phyloP scores from a whole-genome alignment of 2,888 invertebrate genomes.

The Nezara viridula region DNA sequence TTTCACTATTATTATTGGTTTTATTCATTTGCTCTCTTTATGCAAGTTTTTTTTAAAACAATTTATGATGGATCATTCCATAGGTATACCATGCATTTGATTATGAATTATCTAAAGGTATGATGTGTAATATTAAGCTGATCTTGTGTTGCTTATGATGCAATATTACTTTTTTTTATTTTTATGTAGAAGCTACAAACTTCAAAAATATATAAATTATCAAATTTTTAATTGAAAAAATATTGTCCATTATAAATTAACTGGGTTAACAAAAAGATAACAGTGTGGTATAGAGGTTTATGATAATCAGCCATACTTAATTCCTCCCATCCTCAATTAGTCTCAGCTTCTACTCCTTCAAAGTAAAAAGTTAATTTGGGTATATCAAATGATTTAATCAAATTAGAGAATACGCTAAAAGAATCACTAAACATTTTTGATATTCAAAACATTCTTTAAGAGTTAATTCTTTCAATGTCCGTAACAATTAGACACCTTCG shows the following conservation, averaged over 20 bases:
- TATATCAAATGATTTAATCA: background rate
- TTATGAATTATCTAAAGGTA: too few species aligned
- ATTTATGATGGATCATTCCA: too few species aligned
- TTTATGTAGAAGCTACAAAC: background rate
- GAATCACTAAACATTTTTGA: background rate
- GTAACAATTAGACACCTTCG: background rate
- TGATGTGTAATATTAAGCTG: too few species aligned
- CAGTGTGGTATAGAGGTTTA: background rate
- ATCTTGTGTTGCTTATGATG: too few species aligned
- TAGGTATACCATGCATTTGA: too few species aligned
- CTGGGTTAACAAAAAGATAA: too few species aligned
- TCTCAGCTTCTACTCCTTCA: background rate
- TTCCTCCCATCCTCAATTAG: background rate
- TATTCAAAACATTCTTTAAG: background rate
- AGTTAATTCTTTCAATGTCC: conserved; percentile 7
- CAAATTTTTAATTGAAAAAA: too few species aligned
- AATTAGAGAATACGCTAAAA: background rate
- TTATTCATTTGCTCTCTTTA: too few species aligned
- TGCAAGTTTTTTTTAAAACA: too few species aligned
- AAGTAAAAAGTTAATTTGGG: background rate
- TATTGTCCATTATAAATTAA: background rate
- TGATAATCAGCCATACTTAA: background rate
- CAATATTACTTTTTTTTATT: background rate
- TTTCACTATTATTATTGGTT: too few species aligned
- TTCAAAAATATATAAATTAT: background rate